These are phyloP conservation scores for Neuroscelio doddi DNA, from an alignment of 2,888 invertebrate genomes.

Conservation along the genomic window DNA sequence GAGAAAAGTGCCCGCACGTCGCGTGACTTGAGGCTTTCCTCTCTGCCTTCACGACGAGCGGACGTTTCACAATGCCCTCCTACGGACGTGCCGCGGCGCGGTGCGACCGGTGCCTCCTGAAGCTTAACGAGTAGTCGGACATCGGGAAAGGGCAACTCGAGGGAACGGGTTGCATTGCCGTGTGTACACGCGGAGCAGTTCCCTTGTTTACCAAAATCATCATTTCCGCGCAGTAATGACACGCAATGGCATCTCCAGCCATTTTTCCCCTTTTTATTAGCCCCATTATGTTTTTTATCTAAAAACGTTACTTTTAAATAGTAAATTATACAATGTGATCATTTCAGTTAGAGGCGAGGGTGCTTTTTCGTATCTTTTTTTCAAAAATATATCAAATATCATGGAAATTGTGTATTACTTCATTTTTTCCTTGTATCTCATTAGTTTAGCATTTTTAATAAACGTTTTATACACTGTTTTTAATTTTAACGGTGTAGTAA, in stretches of 20 bases:
- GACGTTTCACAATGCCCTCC: slow-evolving; percentile 28
- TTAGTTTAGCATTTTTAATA: too few species aligned
- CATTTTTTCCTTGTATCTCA: too few species aligned
- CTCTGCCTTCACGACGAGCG: slow-evolving; percentile 19
- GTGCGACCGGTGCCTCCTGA: not conserved
- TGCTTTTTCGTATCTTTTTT: too few species aligned
- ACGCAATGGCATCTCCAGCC: slow-evolving; percentile 4
- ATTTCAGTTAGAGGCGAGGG: too few species aligned
- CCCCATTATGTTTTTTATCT: not conserved
- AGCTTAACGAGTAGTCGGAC: not conserved
- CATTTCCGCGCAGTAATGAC: not conserved
- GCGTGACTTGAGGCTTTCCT: slow-evolving; percentile 43
- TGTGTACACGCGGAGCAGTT: not conserved
- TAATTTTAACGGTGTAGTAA: too few species aligned
- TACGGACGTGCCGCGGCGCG: slow-evolving; percentile 12
- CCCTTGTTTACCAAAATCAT: not conserved
- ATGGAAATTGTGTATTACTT: too few species aligned
- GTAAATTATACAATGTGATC: too few species aligned
- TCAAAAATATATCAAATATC: too few species aligned
- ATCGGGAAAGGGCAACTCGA: not conserved
- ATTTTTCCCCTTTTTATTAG: slow-evolving; percentile 22
- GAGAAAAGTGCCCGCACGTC: slow-evolving; percentile 34
- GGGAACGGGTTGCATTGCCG: not conserved
- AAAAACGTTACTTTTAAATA: too few species aligned
- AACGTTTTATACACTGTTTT: too few species aligned